These are phyloP conservation scores for Clarias laeviceps DNA, from an alignment of 2,797 vertebrate species.

Conservation along the genomic window DNA sequence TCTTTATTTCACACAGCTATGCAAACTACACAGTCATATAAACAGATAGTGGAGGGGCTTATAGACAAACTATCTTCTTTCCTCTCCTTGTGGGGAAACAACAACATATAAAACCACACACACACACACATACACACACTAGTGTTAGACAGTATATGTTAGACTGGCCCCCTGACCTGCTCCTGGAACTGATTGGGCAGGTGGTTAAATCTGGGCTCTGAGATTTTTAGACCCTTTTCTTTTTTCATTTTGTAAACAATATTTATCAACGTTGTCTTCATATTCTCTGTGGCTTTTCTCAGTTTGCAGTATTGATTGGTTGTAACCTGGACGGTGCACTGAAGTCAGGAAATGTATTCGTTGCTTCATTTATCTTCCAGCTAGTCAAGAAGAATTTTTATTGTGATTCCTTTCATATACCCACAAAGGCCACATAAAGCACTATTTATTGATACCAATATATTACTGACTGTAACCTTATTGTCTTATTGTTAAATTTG, in stretches of 20 bases:
- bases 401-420: too few relatives aligned
- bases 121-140: background rate
- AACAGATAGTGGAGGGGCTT: constrained; percentile 27
- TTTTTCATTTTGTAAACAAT: background rate
- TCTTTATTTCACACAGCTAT: constrained; percentile 41
- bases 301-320: background rate
- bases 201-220: background rate
- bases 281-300: background rate
- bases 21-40: constrained; percentile 41
- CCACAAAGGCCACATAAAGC: background rate
- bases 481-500: background rate
- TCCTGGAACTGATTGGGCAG: background rate
- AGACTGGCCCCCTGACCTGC: background rate
- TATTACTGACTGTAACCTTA: background rate
- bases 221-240: background rate
- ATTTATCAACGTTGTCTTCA: background rate
- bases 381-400: background rate
- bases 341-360: background rate
- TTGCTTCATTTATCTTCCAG: background rate
- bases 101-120: background rate
- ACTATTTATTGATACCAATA: background rate
- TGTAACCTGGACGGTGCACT: background rate
- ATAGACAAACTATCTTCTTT: constrained; percentile 8
- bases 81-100: background rate
- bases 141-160: background rate